Conservation (phyloP, 1,140 invertebrate species). For the Leptoteleia sp. region DNA sequence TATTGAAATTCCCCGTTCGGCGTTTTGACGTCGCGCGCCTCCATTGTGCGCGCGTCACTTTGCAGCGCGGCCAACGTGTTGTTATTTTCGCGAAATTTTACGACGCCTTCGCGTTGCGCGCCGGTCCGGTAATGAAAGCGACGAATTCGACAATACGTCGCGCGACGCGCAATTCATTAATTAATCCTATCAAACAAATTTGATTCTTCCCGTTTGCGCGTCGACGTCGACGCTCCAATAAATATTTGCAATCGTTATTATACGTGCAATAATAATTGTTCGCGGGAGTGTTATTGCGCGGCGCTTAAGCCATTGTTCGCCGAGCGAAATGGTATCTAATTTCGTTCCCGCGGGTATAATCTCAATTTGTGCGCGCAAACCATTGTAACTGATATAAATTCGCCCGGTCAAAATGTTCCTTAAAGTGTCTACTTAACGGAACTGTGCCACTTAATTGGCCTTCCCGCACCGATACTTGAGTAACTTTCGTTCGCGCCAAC, state of each 20-base stretch:
- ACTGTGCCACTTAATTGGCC: constrained; percentile 48
- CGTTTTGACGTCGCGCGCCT: constrained; percentile 3
- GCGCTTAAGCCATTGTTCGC: constrained; percentile 23
- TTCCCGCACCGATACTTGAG: constrained; percentile 18
- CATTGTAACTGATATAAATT: constrained; percentile 43
- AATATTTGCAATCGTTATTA: constrained; percentile 46
- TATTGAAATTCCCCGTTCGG: constrained; percentile 7
- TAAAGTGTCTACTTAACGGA: constrained; percentile 50
- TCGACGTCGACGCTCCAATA: constrained; percentile 19
- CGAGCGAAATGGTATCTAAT: constrained; percentile 29
- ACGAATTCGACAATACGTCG: too few relatives aligned
- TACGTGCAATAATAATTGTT: constrained; percentile 27
- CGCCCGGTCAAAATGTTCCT: constrained; percentile 24
- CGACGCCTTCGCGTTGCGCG: too few relatives aligned
- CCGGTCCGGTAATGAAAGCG: too few relatives aligned
- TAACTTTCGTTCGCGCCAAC: constrained; percentile 12
- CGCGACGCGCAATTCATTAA: constrained; percentile 46
- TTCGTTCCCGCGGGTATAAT: constrained; percentile 43
- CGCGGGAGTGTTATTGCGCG: constrained; percentile 20
- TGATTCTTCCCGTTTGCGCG: constrained; percentile 22
- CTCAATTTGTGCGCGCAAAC: constrained; percentile 31
- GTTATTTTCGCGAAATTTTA: too few relatives aligned
- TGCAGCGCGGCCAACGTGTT: too few relatives aligned
- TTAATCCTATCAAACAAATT: constrained; percentile 56
- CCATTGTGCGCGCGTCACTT: too few relatives aligned